phyloP scores from a whole-genome alignment of 2,113 vertebrate genomes.

The Onychorhynchus coronatus region DNA sequence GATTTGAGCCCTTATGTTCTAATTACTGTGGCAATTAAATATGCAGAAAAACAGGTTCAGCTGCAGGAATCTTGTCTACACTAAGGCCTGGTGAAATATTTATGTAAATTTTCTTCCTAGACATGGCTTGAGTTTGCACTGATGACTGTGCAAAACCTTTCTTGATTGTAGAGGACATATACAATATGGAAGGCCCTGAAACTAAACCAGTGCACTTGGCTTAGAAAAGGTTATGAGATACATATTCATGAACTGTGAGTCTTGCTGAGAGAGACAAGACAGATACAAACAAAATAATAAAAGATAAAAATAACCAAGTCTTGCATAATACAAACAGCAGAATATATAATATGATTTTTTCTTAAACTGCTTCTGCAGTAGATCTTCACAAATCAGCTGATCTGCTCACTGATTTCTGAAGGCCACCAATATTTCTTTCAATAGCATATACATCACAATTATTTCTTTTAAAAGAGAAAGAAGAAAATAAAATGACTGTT shows the following conservation, averaged over 20 bases:
- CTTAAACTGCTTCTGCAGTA: background rate
- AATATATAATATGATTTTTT: background rate
- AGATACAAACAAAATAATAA: background rate
- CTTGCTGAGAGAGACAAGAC: background rate
- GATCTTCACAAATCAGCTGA: background rate
- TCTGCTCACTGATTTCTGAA: background rate
- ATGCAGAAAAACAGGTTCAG: slow-evolving; percentile 51
- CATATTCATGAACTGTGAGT: background rate
- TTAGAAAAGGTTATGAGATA: background rate
- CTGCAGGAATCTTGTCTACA: slow-evolving; percentile 12
- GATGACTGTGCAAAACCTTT: slow-evolving; percentile 38
- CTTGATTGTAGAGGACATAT: background rate
- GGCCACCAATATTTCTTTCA: background rate
- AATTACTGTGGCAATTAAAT: slow-evolving; percentile 62
- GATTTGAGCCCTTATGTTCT: slow-evolving; percentile 58
- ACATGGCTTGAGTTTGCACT: slow-evolving; percentile 35
- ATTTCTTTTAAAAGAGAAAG: background rate
- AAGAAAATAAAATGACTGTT: slow-evolving; percentile 1
- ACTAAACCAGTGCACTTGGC: background rate
- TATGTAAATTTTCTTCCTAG: slow-evolving; percentile 65
- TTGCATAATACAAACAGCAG: background rate
- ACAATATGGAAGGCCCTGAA: background rate
- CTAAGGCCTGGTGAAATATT: slow-evolving; percentile 16
- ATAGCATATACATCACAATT: background rate
- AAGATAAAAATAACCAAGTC: background rate